These are phyloP conservation scores for Drosophila diplacantha DNA, from an alignment of 2,888 invertebrate genomes.

Conservation along the genomic window DNA sequence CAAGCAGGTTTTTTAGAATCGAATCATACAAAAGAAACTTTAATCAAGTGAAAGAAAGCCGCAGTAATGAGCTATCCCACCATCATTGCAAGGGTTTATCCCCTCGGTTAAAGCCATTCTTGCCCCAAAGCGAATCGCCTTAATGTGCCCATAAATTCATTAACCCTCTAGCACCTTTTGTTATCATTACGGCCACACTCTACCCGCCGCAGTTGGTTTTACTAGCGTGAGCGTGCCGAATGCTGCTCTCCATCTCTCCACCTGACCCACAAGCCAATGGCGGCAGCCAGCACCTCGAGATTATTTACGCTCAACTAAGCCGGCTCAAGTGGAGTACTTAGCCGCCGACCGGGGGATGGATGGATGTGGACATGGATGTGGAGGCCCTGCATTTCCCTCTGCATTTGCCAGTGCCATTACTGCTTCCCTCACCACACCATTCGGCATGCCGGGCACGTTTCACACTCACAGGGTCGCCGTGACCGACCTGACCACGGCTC, in stretches of 20 bases:
- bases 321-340: conserved; percentile 45
- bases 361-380: conserved; percentile 13
- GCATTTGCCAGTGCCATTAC: conserved; percentile 28
- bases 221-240: conserved; percentile 22
- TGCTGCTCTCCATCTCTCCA: conserved; percentile 23
- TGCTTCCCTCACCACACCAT: conserved; percentile 40
- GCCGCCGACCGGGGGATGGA: conserved; percentile 9
- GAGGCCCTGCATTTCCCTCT: conserved; percentile 29
- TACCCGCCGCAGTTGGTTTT: conserved; percentile 9
- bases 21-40: not conserved
- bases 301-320: conserved; percentile 46
- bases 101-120: not conserved
- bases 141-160: conserved; percentile 20
- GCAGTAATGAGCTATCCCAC: not conserved
- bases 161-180: conserved; percentile 18
- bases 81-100: not conserved
- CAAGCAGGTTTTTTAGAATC: not conserved
- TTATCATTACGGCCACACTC: conserved; percentile 21
- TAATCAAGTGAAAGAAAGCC: not conserved
- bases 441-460: conserved; percentile 68
- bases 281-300: conserved; percentile 26
- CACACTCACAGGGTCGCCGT: conserved; percentile 47
- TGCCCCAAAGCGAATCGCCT: conserved; percentile 1
- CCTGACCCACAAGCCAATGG: conserved; percentile 34
- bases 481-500: conserved; percentile 21